A percentile compares a stretch with the other conserved stretches of the same genome.
These are phyloP conservation scores for Caenorhabditis panamensis DNA, from an alignment of 2,888 invertebrate genomes.

Conservation along the genomic window DNA sequence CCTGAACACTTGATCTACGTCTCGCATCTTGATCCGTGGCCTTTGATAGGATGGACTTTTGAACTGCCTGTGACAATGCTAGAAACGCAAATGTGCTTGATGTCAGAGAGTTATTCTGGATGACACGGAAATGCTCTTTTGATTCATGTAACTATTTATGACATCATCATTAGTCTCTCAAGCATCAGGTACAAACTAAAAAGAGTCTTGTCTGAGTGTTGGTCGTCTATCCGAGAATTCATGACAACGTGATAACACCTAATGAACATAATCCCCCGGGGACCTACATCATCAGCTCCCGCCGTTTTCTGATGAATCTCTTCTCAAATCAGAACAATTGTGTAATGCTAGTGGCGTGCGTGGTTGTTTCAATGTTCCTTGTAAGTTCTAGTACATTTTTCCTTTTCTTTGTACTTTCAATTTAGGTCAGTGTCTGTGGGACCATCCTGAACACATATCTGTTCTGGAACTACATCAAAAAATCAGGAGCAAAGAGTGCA, in stretches of 20 bases:
- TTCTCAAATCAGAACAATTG: background rate
- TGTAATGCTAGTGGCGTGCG: background rate
- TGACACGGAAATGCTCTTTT: too few species aligned
- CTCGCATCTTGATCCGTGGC: background rate
- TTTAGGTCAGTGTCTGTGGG: constrained; percentile 5
- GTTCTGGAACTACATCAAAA: constrained; percentile 1
- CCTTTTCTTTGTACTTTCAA: background rate
- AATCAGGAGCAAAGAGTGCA: background rate
- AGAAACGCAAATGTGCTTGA: too few species aligned
- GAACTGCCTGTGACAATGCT: too few species aligned
- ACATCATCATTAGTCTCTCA: too few species aligned
- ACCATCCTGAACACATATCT: constrained; percentile 1
- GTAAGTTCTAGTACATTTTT: background rate
- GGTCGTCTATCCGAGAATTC: too few species aligned
- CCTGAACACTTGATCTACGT: background rate
- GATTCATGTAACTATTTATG: too few species aligned
- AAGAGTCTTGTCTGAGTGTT: too few species aligned
- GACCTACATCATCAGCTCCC: background rate
- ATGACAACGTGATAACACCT: too few species aligned
- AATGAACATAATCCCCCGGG: background rate
- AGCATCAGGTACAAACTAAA: too few species aligned
- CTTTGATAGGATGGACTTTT: too few species aligned
- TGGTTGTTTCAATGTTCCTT: background rate
- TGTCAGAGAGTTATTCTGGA: too few species aligned
- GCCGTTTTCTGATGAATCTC: background rate